Base-by-base conservation (phyloP, 2,888 invertebrate species). In the Pyrrhosoma nymphula region DNA sequence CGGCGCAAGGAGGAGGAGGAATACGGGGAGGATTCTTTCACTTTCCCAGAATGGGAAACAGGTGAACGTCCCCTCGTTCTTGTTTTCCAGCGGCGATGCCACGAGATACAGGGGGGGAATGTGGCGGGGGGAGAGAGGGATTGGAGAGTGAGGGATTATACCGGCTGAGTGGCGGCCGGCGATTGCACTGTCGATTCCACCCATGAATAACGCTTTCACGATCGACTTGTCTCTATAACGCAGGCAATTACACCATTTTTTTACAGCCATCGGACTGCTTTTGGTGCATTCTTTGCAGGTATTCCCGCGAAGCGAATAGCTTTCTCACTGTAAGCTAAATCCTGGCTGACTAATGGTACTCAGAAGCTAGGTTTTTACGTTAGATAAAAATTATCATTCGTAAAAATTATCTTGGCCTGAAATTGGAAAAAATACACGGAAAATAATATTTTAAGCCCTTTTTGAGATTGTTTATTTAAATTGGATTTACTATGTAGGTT, bases 41-140 rank as follows among this genome's bases (percentile, higher is more conserved):
- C 47, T 47, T 93, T 69, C 75, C 93, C 30, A 26, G 75, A 75
- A 69, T 47, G 69, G 93, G 69, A 75, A 93, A 69, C 69, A 93
- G 93, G 93, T 93, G 63, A 93, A 93, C 93, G 93, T 47, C 93
- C 93, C 56, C 47, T 69, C 47, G 69, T n/a, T 56, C 93, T 93
- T 69, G 93, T 91, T 91, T 82, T 35, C 30, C 82, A 82, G 82
- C 35, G 82, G 35, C 30, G 82, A 82, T 35, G 30, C 82, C 82
- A 82, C 82, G 82, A 35, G 35, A 35, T 12, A 26, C 26, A 26
- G n/a, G 60, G 60, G 60, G 60, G 60, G 60, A 47, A 47, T 47
- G 47, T 4, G 47, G 47, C 47, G 47, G 47, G 47, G 60, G 60
- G 60, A 26, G 69, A 26, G 69, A 12, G 47, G 47, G 8, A 8